Conservation (phyloP, 2,888 invertebrate species). For the Keiferia lycopersicella region DNA sequence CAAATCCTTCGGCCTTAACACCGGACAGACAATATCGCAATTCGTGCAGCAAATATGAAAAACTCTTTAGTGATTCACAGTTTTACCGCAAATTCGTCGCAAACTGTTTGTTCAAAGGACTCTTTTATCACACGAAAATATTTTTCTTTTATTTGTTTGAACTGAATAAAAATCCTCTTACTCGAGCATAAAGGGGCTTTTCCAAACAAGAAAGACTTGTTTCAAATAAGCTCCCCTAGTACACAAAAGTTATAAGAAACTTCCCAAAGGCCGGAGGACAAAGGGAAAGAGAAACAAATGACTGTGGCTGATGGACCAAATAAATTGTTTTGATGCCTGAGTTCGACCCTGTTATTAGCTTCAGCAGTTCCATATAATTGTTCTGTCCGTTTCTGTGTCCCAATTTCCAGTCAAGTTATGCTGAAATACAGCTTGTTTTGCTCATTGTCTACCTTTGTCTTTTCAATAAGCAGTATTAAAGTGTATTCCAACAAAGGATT, state of each 20-base stretch:
- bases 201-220: background rate
- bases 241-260: slow-evolving; percentile 13
- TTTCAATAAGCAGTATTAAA: background rate
- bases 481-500: too few species aligned
- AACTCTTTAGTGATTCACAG: too few species aligned
- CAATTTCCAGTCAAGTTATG: background rate
- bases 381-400: background rate
- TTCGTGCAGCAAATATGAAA: too few species aligned
- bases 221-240: background rate
- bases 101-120: too few species aligned
- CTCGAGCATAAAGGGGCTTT: background rate
- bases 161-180: too few species aligned
- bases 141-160: too few species aligned
- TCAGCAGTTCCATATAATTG: background rate
- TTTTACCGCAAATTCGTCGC: too few species aligned
- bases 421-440: background rate
- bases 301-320: slow-evolving; percentile 8
- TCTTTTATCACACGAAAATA: too few species aligned
- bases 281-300: slow-evolving; percentile 10
- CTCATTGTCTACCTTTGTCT: background rate
- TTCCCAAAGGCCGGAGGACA: slow-evolving; percentile 10
- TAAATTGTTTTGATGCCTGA: slow-evolving; percentile 14
- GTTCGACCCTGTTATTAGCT: background rate
- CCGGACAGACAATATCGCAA: background rate
- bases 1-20: background rate